Percentiles rank a stretch among this genome's conserved stretches.
phyloP scores from a whole-genome alignment of 2,888 invertebrate genomes.

The Petrophora chlorosata region DNA sequence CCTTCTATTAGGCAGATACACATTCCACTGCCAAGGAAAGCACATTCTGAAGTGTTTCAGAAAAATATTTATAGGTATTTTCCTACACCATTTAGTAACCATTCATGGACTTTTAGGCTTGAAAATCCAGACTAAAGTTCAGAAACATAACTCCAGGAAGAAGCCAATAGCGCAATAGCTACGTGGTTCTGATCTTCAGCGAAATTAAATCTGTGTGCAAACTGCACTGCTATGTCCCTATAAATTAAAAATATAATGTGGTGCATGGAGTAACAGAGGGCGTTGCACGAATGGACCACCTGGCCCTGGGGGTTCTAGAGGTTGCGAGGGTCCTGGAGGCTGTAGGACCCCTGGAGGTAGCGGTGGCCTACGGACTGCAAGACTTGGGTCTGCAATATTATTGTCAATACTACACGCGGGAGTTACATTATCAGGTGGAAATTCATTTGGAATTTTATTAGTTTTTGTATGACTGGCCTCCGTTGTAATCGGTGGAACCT shows the following conservation, averaged over 20 bases:
- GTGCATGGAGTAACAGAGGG: conserved; percentile 15
- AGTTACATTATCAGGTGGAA: not conserved
- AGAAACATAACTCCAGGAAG: not conserved
- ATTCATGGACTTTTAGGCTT: too few species aligned
- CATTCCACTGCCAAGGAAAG: too few species aligned
- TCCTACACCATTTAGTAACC: too few species aligned
- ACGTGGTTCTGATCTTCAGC: not conserved
- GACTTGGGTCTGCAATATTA: conserved; percentile 2
- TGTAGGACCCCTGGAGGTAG: not conserved
- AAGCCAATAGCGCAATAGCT: not conserved
- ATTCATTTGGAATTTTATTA: not conserved
- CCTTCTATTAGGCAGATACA: too few species aligned
- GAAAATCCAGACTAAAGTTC: too few species aligned
- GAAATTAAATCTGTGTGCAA: not conserved
- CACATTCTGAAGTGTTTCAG: too few species aligned
- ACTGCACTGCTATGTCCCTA: not conserved
- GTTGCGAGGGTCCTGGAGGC: conserved; percentile 4
- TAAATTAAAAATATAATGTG: conserved; percentile 18
- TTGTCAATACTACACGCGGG: not conserved
- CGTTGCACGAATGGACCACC: conserved; percentile 4
- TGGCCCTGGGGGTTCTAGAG: not conserved
- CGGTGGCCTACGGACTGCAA: not conserved
- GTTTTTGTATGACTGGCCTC: not conserved
- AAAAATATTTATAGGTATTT: too few species aligned
- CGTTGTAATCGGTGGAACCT: not conserved